Base-by-base conservation (phyloP, 2,113 vertebrate species). In the Rhadina sibilatrix region DNA sequence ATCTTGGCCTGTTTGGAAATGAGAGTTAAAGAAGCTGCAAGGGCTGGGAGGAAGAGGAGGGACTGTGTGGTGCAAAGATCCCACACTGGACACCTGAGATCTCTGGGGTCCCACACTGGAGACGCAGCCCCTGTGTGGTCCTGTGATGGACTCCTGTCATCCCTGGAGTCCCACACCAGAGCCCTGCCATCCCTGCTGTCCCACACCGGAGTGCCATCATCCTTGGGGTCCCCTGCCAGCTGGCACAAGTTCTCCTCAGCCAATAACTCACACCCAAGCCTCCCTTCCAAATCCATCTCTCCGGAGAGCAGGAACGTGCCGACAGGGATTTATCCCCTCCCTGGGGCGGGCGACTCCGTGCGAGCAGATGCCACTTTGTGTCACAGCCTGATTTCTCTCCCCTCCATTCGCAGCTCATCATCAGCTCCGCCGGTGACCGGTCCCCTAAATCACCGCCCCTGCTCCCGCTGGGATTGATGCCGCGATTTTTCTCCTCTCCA, bases 1-100 rank as follows among this genome's bases (percentile, higher is more conserved):
- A 1, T 57, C 84, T 96, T 90, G 94, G 92, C 94, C 93, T 57
- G 22, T 37, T 92, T 33, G 81, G 90, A 97, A 97, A 97, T 33
- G 90, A 93, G 94, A 91, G 72, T 59, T 95, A 71, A 96, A 77
- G 90, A 87, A 91, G 97, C 84, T 57, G 23, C 71, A 83, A 71
- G 70, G 56, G 14, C 21, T 76, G 30, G 11, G 23, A n/a, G 77
- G 61, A 40, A 12, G 38, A 35, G 21, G 16, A 42, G 18, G 23
- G 8, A 17, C 38, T 15, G 17, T 6, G 2, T 2, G 30, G n/a
- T 20, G 14, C 47, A 4, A 15, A 4, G 25, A 19, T 46, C 60
- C n/a, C 68, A 37, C 9, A 1, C 18, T 4, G 10, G 15, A 24
- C 8, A 21, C 4, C 28, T 25, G 18, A 15, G 50, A 53, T 16